Evolutionary conservation across 2,797 vertebrate species (phyloP).

Genomic region (Babyrousa celebensis): DNA sequence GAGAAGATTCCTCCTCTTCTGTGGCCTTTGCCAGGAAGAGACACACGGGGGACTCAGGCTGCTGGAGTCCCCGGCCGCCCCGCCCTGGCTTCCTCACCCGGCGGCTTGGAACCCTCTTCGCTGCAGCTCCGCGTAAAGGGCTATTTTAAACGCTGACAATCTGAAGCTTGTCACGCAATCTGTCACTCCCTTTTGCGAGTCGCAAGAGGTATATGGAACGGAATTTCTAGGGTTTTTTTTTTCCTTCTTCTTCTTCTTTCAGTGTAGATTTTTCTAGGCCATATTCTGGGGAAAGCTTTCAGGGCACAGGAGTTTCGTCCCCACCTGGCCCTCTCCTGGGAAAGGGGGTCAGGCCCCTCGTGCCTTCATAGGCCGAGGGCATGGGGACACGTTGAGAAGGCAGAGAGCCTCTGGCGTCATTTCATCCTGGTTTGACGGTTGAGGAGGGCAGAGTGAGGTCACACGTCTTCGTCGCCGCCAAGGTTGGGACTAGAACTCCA

Average conservation of each 20-base stretch:
- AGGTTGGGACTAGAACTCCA: background rate
- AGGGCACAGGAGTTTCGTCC: background rate
- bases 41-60: background rate
- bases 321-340: background rate
- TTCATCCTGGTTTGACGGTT: rapidly evolving
- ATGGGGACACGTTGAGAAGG: background rate
- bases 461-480: rapidly evolving
- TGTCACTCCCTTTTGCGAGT: conserved; percentile 66
- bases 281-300: background rate
- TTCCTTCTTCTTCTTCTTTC: background rate
- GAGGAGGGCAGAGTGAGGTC: no score
- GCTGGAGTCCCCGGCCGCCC: background rate
- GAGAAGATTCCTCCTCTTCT: background rate
- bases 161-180: conserved; percentile 44
- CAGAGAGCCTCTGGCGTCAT: rapidly evolving
- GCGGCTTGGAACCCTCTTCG: background rate
- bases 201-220: background rate
- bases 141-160: conserved; percentile 63
- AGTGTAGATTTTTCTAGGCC: conserved; percentile 56
- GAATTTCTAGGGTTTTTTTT: conserved; percentile 45
- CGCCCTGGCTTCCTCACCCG: background rate
- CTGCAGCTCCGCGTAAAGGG: background rate
- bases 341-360: background rate
- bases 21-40: background rate
- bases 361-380: rapidly evolving